Evolutionary conservation across 2,113 vertebrate species (phyloP), one percentile per base, ranked within the genome.

Genomic region (Eolophus roseicapilla): DNA sequence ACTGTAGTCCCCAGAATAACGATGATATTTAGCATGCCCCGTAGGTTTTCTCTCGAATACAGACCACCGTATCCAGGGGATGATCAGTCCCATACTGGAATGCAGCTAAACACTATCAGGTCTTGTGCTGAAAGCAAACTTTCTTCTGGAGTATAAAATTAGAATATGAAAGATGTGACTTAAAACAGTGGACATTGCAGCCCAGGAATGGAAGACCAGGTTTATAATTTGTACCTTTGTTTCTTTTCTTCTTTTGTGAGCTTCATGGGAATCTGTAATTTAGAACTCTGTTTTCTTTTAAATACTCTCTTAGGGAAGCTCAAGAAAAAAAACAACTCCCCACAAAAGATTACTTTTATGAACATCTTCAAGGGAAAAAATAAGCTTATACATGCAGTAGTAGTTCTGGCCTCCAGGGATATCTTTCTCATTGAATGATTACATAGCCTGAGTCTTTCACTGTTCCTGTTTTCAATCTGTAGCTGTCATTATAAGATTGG

Each of bases 401-500:
- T 92, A 94, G 86, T 82, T 79, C 52, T 65, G 79, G 85, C 93
- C 93, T 86, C 65, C 65, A 82, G 93, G 86, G 85, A 78, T 79
- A 62, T 76, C 86, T 96, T 97, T 97, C 91, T 95, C 70, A 71
- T 53, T 77, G 82, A 96, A 90, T 92, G 95, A 96, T 93, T 96
- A 90, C 85, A 91, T 57, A 93, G 91, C 82, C 93, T 88, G 83
- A 97, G 95, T 96, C 81, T 93, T 90, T 96, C 86, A 85, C 93
- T 95, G 92, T 95, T 92, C 88, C 81, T 96, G 69, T 92, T 97
- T 97, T 95, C 95, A 95, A 37, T 94, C 73, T 87, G 82, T 47
- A 93, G 87, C 96, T 97, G 90, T 97, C 93, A 94, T 91, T 93
- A 59, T 74, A 93, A 97, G 94, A 97, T 28, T 85, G 88, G 96